Base-by-base conservation (phyloP, 2,113 vertebrate species). In the Caretta caretta region DNA sequence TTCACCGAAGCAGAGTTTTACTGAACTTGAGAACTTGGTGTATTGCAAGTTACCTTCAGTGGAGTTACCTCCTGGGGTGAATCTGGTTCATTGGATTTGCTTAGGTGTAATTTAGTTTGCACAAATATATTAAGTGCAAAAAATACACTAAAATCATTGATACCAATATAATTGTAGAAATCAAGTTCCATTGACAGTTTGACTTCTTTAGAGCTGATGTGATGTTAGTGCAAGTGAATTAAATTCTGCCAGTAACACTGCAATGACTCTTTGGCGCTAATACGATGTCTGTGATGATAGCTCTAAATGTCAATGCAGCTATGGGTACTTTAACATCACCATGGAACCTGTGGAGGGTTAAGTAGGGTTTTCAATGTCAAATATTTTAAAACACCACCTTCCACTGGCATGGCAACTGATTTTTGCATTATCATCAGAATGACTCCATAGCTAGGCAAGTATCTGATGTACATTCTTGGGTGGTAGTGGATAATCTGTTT, bases 381-480 rank as follows among this genome's bases (percentile, higher is more conserved):
- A 80, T 95, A 65, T 96, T 95, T 87, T 93, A 93, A 94, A 81
- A 27, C 69, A 35, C 84, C 88, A 72, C n/a, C 90, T 97, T 88
- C 95, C 86, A 5, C 38, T 51, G 48, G 53, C 1, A 0, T 93
- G 81, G 49, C 93, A 93, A 86, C 69, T 82, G 88, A 31, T 91
- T 27, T 31, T 87, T 92, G 86, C 87, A 84, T 87, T 96, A 91
- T 91, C 89, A 89, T 94, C 87, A 94, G 84, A 87, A 80, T 50
- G 51, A 31, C 83, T 62, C 46, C 29, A 49, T 69, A n/a, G 46
- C 35, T 80, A 89, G 80, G 82, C 75, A 91, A 88, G 83, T 82
- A 48, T 1, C 20, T 25, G 50, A 94, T 83, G 31, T 51, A 35
- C 13, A 87, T 89, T 54, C 0, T 80, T 86, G 91, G 93, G 38